These are phyloP conservation scores for Petromus typicus DNA, from an alignment of 2,113 vertebrate species.

Conservation along the genomic window DNA sequence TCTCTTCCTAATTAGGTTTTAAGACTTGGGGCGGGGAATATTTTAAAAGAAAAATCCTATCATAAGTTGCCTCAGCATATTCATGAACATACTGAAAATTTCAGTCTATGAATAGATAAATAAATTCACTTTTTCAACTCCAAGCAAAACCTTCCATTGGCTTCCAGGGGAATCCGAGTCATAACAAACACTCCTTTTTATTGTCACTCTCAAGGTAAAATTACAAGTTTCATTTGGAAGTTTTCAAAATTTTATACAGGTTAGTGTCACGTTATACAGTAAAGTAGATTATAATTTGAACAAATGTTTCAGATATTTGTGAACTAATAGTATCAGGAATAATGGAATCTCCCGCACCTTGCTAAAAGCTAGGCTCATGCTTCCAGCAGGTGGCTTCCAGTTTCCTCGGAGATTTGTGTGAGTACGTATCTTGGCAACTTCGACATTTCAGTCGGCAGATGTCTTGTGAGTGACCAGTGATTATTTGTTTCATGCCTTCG, in stretches of 20 bases:
- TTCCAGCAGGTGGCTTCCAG: not conserved
- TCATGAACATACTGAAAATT: not conserved
- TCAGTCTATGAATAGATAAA: not conserved
- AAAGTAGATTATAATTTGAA: not conserved
- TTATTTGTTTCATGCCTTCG: not conserved
- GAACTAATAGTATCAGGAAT: not conserved
- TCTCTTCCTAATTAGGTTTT: not conserved
- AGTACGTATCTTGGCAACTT: accelerated
- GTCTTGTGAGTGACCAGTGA: not conserved
- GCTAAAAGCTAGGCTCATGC: not conserved
- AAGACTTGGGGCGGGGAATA: not conserved
- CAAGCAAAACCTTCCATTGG: not conserved
- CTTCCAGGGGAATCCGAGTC: not conserved
- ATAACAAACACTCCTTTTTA: not conserved
- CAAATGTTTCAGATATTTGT: not conserved
- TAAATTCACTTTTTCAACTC: not conserved
- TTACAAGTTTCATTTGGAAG: not conserved
- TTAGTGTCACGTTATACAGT: not conserved
- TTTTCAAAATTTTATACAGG: not conserved
- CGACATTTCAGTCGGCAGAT: not conserved
- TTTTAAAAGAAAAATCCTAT: not conserved
- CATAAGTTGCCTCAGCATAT: not conserved
- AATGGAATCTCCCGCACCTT: not conserved
- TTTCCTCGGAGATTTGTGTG: not conserved
- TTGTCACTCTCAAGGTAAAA: not conserved